These are phyloP conservation scores for Mastomys coucha DNA, from an alignment of 2,113 vertebrate species.

Conservation along the genomic window DNA sequence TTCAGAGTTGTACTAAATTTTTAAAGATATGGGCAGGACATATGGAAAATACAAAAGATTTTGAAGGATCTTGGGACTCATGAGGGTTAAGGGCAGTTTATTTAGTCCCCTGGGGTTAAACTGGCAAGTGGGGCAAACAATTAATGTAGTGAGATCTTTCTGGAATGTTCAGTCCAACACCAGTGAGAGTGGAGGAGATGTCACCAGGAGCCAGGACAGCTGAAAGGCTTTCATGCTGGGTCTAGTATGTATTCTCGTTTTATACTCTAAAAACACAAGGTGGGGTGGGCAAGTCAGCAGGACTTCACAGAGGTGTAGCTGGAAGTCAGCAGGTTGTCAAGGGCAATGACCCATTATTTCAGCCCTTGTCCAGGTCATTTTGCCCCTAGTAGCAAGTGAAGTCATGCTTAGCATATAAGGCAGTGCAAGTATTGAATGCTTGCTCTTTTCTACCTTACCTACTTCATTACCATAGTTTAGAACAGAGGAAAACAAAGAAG, in stretches of 20 bases:
- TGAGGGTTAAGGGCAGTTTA: neutral
- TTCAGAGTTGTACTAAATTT: constrained; percentile 62
- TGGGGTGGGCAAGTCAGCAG: neutral
- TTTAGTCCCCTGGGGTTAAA: neutral
- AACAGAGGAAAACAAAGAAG: neutral
- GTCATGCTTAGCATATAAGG: neutral
- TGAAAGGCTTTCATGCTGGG: neutral
- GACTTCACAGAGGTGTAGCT: neutral
- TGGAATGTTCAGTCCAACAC: neutral
- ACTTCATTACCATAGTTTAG: neutral
- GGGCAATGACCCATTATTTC: neutral
- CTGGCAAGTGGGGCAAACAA: neutral
- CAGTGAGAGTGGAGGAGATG: neutral
- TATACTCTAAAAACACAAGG: neutral
- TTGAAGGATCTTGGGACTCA: neutral
- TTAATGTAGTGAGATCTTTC: neutral
- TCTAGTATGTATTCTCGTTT: neutral
- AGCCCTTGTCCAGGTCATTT: neutral
- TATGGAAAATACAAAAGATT: neutral
- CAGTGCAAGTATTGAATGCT: neutral
- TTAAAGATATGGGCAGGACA: neutral
- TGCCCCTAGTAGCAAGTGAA: neutral
- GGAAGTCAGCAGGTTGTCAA: neutral
- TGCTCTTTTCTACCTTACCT: neutral
- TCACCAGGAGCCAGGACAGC: no score